A percentile compares a stretch with the other conserved stretches of the same genome.
Evolutionary conservation across 1,140 invertebrate genomes (phyloP).

Genomic region (Tetraneura akinire): DNA sequence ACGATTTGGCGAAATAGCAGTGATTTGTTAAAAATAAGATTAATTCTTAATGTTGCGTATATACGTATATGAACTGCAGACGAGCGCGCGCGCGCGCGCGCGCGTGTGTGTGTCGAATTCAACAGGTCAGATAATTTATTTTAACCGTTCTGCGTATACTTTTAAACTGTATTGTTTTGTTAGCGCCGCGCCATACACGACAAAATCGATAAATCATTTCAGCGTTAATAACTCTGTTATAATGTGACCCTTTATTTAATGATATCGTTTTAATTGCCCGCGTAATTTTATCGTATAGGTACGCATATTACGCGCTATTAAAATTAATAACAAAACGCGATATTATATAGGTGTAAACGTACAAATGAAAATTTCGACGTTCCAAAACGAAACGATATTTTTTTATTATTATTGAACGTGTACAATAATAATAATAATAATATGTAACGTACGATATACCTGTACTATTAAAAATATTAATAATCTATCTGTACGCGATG

Average conservation of each 20-base stretch:
- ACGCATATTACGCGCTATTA: not conserved
- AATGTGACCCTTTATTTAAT: conserved; percentile 22
- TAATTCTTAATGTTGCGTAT: conserved; percentile 9
- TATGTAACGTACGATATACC: too few species aligned
- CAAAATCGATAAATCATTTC: conserved; percentile 21
- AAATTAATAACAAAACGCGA: not conserved
- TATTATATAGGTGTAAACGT: not conserved
- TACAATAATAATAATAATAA: too few species aligned
- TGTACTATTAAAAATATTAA: too few species aligned
- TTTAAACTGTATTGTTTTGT: conserved; percentile 13
- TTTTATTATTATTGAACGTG: too few species aligned
- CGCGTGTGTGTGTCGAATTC: not conserved
- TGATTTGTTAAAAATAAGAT: not conserved
- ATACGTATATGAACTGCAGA: not conserved
- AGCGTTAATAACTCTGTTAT: conserved; percentile 18
- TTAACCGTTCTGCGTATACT: not conserved
- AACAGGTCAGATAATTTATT: conserved; percentile 34
- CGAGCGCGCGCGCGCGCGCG: too few species aligned
- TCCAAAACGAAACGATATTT: not conserved
- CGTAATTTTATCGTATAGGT: not conserved
- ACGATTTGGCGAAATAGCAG: not conserved
- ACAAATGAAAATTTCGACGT: conserved; percentile 1
- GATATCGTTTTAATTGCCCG: conserved; percentile 2
- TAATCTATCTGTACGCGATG: too few species aligned
- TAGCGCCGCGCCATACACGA: conserved; percentile 22